Percentiles rank a stretch among this genome's conserved stretches.
These are phyloP conservation scores for Thalassaphorura encarpata DNA, from an alignment of 1,140 invertebrate genomes.

Conservation along the genomic window DNA sequence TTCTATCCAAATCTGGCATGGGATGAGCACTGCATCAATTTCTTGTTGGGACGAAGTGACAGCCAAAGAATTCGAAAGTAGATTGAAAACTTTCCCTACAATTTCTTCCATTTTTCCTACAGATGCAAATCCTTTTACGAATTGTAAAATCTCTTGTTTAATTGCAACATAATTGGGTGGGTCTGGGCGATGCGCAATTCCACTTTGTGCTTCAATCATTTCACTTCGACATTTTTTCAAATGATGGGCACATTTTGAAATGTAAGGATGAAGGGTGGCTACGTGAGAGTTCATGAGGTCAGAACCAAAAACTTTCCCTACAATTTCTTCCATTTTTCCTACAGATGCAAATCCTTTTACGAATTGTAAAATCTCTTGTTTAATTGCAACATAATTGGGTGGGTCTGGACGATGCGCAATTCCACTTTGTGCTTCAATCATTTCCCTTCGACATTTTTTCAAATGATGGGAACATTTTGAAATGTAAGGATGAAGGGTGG, in stretches of 20 bases:
- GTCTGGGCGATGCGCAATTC: conserved; percentile 46
- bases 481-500: conserved; percentile 35
- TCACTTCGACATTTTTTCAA: conserved; percentile 36
- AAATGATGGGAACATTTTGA: conserved; percentile 36
- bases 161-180: conserved; percentile 45
- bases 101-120: conserved; percentile 23
- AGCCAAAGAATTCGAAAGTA: too few relatives aligned
- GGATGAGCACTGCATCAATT: conserved; percentile 29
- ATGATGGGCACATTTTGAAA: conserved; percentile 35
- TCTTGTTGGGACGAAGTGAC: too few relatives aligned
- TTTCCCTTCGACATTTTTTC: conserved; percentile 35
- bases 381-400: conserved; percentile 44
- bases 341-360: conserved; percentile 12
- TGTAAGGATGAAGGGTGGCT: conserved; percentile 35
- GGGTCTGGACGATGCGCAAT: conserved; percentile 47
- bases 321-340: conserved; percentile 22
- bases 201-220: conserved; percentile 37
- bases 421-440: conserved; percentile 38
- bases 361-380: conserved; percentile 35
- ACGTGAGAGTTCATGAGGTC: conserved; percentile 5
- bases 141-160: conserved; percentile 35
- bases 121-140: conserved; percentile 20
- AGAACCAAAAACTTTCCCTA: background rate
- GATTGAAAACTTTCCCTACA: background rate
- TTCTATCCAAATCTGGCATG: conserved; percentile 44